Conservation (phyloP, 2,888 invertebrate genomes). For the Chouioia cunea region DNA sequence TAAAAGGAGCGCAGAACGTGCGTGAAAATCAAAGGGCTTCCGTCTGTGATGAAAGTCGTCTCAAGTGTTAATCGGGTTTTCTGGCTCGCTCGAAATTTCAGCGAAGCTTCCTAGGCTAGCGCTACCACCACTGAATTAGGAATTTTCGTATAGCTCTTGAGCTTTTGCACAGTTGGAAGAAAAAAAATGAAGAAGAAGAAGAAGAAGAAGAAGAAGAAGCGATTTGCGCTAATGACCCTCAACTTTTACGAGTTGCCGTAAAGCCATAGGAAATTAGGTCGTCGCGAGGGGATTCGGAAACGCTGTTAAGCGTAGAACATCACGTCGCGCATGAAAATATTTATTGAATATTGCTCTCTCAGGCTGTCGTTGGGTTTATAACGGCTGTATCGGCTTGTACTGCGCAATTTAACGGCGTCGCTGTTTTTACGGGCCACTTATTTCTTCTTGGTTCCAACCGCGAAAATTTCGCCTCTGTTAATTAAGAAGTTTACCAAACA, state of each 20-base stretch:
- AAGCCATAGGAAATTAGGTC: constrained; percentile 39
- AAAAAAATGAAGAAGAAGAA: constrained; percentile 2
- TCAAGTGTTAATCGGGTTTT: constrained; percentile 32
- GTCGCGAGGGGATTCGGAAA: constrained; percentile 13
- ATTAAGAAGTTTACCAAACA: too few relatives aligned
- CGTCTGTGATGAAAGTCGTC: constrained; percentile 26
- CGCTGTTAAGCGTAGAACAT: constrained; percentile 14
- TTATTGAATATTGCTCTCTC: constrained; percentile 21
- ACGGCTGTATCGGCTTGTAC: too few relatives aligned
- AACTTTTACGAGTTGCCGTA: constrained; percentile 27
- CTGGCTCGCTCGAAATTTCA: constrained; percentile 19
- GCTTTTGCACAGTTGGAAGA: neutral
- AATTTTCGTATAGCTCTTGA: too few relatives aligned
- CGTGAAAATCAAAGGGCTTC: constrained; percentile 36
- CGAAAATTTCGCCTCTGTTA: too few relatives aligned
- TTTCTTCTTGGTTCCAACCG: too few relatives aligned
- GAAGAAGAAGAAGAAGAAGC: constrained; percentile 1
- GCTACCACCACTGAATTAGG: too few relatives aligned
- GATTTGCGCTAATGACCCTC: constrained; percentile 33
- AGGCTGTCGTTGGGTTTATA: too few relatives aligned
- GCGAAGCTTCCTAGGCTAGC: too few relatives aligned
- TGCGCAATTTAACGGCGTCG: too few relatives aligned
- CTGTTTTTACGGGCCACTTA: too few relatives aligned
- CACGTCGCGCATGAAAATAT: constrained; percentile 10
- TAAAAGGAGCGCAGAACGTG: constrained; percentile 38